Conservation (phyloP, 2,888 invertebrate species). For the Ectemnius continuus region DNA sequence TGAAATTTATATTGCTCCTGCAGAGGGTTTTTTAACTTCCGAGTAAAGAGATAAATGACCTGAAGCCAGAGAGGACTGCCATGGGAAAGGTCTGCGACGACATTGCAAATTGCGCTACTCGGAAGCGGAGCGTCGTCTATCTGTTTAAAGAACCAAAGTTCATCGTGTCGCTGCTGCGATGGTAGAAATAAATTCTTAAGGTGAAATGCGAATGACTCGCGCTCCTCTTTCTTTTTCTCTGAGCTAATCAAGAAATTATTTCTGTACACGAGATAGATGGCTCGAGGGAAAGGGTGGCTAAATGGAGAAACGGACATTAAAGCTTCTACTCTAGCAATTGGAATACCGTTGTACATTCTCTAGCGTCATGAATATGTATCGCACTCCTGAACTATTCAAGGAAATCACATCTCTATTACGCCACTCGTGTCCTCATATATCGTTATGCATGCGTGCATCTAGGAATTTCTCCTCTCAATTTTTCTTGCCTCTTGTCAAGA, state of each 20-base stretch:
- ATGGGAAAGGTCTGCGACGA: neutral
- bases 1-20: too few relatives aligned
- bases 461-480: conserved; percentile 17
- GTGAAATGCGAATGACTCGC: neutral
- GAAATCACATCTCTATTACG: conserved; percentile 41
- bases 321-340: conserved; percentile 11
- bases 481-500: conserved; percentile 17
- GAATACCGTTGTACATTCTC: conserved; percentile 6
- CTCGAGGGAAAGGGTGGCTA: neutral
- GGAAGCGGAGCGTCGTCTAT: neutral
- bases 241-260: too few relatives aligned
- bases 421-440: conserved; percentile 1
- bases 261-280: too few relatives aligned
- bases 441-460: neutral
- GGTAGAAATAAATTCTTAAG: conserved; percentile 1
- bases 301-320: conserved; percentile 1
- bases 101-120: neutral
- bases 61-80: neutral
- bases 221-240: neutral
- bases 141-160: conserved; percentile 2
- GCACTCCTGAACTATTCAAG: conserved; percentile 11
- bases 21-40: too few relatives aligned
- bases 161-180: neutral
- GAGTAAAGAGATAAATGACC: too few relatives aligned
- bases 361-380: conserved; percentile 22